A percentile compares a stretch with the other conserved stretches of the same genome.
Conservation (phyloP, 35 echinoderm and acorn worm species). For the Ptychodera flava region DNA sequence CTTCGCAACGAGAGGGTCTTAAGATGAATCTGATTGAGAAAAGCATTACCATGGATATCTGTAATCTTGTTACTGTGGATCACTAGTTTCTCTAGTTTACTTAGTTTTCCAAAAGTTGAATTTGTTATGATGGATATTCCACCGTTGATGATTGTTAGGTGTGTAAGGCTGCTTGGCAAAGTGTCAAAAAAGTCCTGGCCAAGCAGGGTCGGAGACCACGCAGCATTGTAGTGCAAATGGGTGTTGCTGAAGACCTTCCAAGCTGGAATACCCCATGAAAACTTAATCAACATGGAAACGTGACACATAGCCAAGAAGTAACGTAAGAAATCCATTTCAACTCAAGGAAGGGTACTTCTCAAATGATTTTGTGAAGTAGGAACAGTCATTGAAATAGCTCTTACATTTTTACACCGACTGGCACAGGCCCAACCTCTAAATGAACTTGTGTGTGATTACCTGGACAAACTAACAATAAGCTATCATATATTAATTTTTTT, state of each 20-base stretch:
- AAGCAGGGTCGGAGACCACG: neutral
- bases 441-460: too few species aligned
- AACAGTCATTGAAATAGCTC: too few species aligned
- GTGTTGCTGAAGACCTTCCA: neutral
- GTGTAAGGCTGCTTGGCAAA: neutral
- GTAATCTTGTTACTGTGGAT: neutral
- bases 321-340: too few species aligned
- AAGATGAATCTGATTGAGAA: neutral
- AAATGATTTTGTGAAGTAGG: too few species aligned
- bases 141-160: neutral
- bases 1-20: neutral
- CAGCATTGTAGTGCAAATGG: neutral
- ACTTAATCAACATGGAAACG: too few species aligned
- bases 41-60: neutral
- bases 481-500: too few species aligned
- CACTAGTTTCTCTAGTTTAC: neutral
- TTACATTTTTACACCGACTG: too few species aligned
- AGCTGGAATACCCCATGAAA: too few species aligned
- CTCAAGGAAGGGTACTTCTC: too few species aligned
- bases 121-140: neutral
- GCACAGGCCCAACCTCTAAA: too few species aligned
- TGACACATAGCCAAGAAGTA: too few species aligned
- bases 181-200: neutral
- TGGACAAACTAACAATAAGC: too few species aligned
- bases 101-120: neutral